These are phyloP conservation scores for Gymnobelideus leadbeateri DNA, from an alignment of 2,113 vertebrate species.

Conservation along the genomic window DNA sequence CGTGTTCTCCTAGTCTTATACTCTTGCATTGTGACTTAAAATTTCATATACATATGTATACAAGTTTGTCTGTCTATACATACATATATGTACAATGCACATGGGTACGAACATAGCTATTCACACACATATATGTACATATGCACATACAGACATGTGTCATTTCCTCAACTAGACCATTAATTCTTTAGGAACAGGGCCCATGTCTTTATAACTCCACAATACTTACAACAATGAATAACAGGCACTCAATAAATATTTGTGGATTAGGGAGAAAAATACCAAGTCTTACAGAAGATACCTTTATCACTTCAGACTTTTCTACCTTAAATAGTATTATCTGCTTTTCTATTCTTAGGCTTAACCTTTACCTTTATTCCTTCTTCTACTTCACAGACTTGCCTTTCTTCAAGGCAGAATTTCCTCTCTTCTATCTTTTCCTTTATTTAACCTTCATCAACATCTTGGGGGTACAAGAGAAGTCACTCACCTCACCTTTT, in stretches of 20 bases:
- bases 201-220: not conserved
- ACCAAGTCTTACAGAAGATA: not conserved
- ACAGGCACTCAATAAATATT: slow-evolving; percentile 5
- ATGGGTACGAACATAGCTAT: too few species aligned
- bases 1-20: not conserved
- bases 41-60: not conserved
- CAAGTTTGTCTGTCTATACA: not conserved
- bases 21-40: not conserved
- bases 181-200: slow-evolving; percentile 22
- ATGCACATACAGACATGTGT: not conserved
- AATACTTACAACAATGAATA: not conserved
- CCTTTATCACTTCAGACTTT: not conserved
- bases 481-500: slow-evolving; percentile 16
- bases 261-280: slow-evolving; percentile 24
- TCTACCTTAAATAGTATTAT: not conserved
- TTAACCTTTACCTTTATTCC: not conserved
- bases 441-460: not conserved
- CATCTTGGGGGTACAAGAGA: not conserved
- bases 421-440: not conserved
- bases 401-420: slow-evolving; percentile 15
- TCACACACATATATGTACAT: too few species aligned
- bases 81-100: too few species aligned
- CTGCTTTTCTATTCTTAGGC: not conserved
- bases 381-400: not conserved
- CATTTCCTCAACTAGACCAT: not conserved